Conservation (phyloP, 2,888 invertebrate genomes). For the Bombylius major region DNA sequence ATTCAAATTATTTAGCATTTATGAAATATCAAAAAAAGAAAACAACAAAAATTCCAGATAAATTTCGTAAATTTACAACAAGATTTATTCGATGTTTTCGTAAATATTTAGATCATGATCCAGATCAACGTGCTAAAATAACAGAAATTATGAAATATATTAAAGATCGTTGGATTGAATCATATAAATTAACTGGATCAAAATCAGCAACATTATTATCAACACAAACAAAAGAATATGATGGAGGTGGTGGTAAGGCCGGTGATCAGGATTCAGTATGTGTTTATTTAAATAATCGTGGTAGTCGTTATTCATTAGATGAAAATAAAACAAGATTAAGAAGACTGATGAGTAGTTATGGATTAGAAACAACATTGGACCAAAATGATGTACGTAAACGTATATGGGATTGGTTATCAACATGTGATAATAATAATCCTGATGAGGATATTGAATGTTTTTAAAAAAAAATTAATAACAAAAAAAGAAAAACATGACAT, state of each 20-base stretch:
- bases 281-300: conserved; percentile 41
- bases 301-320: conserved; percentile 39
- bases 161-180: conserved; percentile 47
- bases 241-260: conserved; percentile 17
- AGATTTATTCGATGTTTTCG: conserved; percentile 56
- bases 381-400: conserved; percentile 46
- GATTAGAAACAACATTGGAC: conserved; percentile 51
- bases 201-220: conserved; percentile 38
- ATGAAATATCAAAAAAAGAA: conserved; percentile 53
- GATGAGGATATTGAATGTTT: conserved; percentile 4
- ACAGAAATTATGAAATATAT: conserved; percentile 47
- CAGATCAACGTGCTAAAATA: conserved; percentile 48
- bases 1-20: conserved; percentile 51
- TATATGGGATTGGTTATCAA: conserved; percentile 54
- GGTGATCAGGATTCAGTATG: conserved; percentile 40
- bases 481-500: too few species aligned
- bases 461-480: not conserved
- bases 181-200: conserved; percentile 38
- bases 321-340: conserved; percentile 43
- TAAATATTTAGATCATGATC: conserved; percentile 54
- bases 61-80: conserved; percentile 51
- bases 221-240: conserved; percentile 18
- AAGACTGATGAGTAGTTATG: conserved; percentile 45
- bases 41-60: conserved; percentile 46
- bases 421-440: conserved; percentile 35